Evolutionary conservation across 2,113 vertebrate genomes (phyloP).

Genomic region (Bubo blakistoni): DNA sequence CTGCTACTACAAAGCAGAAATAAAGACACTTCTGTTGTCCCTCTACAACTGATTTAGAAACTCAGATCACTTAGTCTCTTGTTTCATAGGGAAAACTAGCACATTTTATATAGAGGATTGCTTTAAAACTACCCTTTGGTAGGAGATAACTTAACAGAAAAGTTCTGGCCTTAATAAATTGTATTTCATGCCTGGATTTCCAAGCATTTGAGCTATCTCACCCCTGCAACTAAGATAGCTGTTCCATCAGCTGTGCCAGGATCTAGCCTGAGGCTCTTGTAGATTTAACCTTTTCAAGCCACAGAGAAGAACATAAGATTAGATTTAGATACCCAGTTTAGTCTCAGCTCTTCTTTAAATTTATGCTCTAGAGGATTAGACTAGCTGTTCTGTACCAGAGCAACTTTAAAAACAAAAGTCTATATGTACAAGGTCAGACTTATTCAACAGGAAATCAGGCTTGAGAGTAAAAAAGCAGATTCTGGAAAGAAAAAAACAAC

Average conservation of each 20-base stretch:
- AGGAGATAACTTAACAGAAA: neutral
- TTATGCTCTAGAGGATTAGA: neutral
- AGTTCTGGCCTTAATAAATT: constrained; percentile 22
- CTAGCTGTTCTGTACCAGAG: neutral
- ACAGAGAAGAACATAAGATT: neutral
- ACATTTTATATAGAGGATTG: neutral
- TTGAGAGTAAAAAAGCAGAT: neutral
- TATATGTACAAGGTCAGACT: neutral
- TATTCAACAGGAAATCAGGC: neutral
- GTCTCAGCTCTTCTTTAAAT: neutral
- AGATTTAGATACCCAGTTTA: neutral
- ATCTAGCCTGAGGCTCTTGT: neutral
- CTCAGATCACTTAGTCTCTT: neutral
- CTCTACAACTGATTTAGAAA: neutral
- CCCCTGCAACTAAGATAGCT: constrained; percentile 24
- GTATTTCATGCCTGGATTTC: constrained; percentile 50
- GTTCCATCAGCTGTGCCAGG: constrained; percentile 19
- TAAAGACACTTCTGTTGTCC: neutral
- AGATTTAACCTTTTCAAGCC: constrained; percentile 28
- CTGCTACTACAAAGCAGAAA: constrained; percentile 33
- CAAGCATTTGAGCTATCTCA: constrained; percentile 38
- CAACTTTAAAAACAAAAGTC: neutral
- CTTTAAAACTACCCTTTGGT: neutral
- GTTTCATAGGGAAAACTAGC: neutral
- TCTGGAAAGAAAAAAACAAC: accelerated